Conservation (phyloP, 2,888 invertebrate genomes). For the Torymus aiolomorphi region DNA sequence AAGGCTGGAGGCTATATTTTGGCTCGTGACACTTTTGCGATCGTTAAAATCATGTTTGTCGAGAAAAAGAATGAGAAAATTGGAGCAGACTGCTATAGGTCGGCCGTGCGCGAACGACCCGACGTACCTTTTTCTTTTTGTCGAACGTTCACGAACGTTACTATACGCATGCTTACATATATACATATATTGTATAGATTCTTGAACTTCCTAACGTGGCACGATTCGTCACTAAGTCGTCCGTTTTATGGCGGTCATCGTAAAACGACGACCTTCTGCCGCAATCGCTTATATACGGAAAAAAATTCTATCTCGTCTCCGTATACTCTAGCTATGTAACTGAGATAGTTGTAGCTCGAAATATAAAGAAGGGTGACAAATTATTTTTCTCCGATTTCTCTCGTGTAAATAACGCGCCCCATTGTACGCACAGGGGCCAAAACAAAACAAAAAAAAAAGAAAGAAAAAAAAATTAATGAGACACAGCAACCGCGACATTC, state of each 20-base stretch:
- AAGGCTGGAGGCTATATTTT: background rate
- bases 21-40: background rate
- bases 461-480: background rate
- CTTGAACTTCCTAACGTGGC: too few relatives aligned
- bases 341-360: background rate
- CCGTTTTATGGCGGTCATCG: conserved; percentile 47
- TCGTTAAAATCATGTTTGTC: conserved; percentile 1
- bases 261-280: conserved; percentile 39
- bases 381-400: conserved; percentile 27
- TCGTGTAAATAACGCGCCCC: conserved; percentile 31
- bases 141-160: too few relatives aligned
- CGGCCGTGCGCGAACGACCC: background rate
- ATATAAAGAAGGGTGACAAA: background rate
- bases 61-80: background rate
- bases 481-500: background rate
- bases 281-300: conserved; percentile 2
- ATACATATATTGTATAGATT: too few relatives aligned
- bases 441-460: background rate
- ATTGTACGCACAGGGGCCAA: background rate
- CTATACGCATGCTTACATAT: too few relatives aligned
- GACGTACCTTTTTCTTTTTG: too few relatives aligned
- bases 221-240: conserved; percentile 28
- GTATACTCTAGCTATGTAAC: too few relatives aligned
- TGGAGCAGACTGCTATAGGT: background rate
- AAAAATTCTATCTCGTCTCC: too few relatives aligned